Conservation (phyloP, 2,888 invertebrate genomes). For the Andrena hattorfiana region DNA sequence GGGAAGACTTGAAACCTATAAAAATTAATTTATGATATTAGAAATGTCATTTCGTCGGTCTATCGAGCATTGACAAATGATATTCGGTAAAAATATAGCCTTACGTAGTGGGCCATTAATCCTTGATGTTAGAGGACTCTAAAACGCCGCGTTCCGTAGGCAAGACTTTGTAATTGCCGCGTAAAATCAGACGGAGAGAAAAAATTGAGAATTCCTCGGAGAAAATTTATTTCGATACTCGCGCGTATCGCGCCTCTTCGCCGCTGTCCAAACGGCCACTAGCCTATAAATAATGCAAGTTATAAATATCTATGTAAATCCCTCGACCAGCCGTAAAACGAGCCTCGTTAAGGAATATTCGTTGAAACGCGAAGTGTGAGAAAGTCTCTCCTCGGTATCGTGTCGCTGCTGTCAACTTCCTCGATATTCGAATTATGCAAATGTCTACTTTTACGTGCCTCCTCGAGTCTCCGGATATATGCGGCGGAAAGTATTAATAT, state of each 20-base stretch:
- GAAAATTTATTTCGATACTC: constrained; percentile 2
- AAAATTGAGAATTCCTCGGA: constrained; percentile 1
- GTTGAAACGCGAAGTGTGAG: constrained; percentile 20
- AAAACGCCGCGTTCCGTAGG: background rate
- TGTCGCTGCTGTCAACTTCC: no score
- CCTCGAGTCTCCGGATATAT: background rate
- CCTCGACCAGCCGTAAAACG: constrained; percentile 24
- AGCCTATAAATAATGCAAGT: constrained; percentile 24
- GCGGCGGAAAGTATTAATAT: background rate
- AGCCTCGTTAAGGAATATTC: constrained; percentile 19
- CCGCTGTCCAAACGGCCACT: constrained; percentile 1
- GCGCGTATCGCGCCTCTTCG: background rate
- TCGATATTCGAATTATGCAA: background rate
- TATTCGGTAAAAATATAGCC: constrained; percentile 11
- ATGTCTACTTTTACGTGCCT: background rate
- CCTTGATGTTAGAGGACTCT: background rate
- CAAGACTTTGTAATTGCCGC: constrained; percentile 2
- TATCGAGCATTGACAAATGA: background rate
- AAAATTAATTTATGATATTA: no score
- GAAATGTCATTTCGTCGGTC: background rate
- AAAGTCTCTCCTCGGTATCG: background rate
- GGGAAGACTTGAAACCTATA: no score
- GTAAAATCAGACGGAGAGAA: constrained; percentile 1
- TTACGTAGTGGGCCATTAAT: background rate
- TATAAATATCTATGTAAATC: constrained; percentile 27